A percentile compares a stretch with the other conserved stretches of the same genome.
Evolutionary conservation across 2,113 vertebrate species (phyloP).

Genomic region (Centropus unirufus): DNA sequence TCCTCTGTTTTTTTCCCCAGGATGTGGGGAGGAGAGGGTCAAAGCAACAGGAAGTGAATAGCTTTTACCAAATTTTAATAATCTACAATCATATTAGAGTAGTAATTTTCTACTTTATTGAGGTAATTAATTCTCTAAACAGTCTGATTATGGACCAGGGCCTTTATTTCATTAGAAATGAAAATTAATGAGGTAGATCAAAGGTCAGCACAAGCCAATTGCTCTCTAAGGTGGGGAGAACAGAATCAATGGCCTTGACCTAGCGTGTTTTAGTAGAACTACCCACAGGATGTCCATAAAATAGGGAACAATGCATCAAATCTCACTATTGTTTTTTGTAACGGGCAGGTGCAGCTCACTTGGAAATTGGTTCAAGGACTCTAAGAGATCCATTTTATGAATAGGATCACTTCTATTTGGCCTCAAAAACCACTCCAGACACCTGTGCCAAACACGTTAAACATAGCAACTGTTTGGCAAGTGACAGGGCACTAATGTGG

Average conservation of each 20-base stretch:
- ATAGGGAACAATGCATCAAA: conserved; percentile 14
- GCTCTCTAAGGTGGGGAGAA: not conserved
- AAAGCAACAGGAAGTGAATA: conserved; percentile 18
- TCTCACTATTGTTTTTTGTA: conserved; percentile 14
- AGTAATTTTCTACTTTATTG: not conserved
- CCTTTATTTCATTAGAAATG: not conserved
- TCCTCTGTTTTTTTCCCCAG: conserved; percentile 40
- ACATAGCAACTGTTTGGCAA: not conserved
- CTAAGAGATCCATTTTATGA: not conserved
- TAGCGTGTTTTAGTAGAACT: not conserved
- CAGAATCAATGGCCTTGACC: conserved; percentile 33
- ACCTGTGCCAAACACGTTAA: not conserved
- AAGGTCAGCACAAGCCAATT: not conserved
- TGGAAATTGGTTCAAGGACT: conserved; percentile 18
- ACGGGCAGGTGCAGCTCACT: conserved; percentile 43
- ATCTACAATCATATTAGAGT: not conserved
- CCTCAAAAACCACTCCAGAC: not conserved
- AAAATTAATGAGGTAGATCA: not conserved
- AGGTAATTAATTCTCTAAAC: not conserved
- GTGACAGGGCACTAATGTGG: not conserved
- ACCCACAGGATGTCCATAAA: conserved; percentile 52
- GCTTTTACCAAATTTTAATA: not conserved
- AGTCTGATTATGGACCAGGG: not conserved
- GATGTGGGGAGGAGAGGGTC: conserved; percentile 8
- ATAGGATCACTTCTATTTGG: not conserved